Conservation (phyloP, 2,888 invertebrate species). For the Odontocolon sp. region DNA sequence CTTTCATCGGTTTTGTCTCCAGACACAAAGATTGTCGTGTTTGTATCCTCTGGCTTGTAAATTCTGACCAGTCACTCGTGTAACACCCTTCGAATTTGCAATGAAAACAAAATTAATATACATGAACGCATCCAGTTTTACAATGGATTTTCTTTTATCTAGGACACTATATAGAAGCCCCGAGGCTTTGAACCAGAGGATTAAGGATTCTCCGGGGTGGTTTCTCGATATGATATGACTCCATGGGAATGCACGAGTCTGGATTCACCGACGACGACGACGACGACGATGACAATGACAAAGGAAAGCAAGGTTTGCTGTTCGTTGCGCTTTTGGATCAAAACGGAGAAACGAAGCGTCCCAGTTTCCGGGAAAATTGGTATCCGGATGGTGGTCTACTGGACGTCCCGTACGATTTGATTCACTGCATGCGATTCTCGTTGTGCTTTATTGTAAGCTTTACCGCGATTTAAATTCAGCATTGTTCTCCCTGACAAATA, state of each 20-base stretch:
- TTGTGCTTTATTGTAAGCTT: neutral
- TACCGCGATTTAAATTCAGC: slow-evolving; percentile 10
- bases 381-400: neutral
- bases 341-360: slow-evolving; percentile 35
- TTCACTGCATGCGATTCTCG: slow-evolving; percentile 16
- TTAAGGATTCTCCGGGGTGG: neutral
- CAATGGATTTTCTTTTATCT: neutral
- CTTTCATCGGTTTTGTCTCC: neutral
- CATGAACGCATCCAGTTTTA: neutral
- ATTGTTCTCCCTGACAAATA: slow-evolving; percentile 19
- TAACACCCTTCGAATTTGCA: neutral
- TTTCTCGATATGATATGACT: slow-evolving; percentile 7
- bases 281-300: slow-evolving; percentile 42
- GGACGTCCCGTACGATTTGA: slow-evolving; percentile 4
- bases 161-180: neutral
- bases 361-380: slow-evolving; percentile 15
- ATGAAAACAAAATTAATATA: neutral
- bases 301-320: slow-evolving; percentile 24
- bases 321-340: neutral
- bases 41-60: too few relatives aligned
- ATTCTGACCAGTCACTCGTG: neutral
- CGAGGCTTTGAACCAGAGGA: neutral
- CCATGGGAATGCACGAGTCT: slow-evolving; percentile 3
- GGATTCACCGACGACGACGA: slow-evolving; percentile 29
- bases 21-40: neutral